Evolutionary conservation across 2,113 vertebrate genomes (phyloP).

Genomic region (Cynopterus brachyotis): DNA sequence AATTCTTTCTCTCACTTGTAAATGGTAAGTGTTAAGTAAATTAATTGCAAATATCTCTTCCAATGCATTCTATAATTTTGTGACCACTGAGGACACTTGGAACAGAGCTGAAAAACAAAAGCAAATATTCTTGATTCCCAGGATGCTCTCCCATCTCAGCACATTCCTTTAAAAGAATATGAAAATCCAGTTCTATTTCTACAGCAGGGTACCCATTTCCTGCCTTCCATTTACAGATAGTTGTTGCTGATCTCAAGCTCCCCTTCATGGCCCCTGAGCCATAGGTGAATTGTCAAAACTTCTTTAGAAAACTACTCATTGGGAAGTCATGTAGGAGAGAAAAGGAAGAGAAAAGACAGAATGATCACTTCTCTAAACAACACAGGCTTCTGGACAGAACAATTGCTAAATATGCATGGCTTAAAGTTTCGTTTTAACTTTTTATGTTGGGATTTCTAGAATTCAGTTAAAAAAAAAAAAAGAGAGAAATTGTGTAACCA

Average conservation of each 20-base stretch:
- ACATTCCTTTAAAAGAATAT: neutral
- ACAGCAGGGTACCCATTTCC: neutral
- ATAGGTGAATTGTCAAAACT: neutral
- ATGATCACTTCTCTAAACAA: neutral
- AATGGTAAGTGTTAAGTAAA: neutral
- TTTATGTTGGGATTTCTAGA: slow-evolving; percentile 33
- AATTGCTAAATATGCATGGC: neutral
- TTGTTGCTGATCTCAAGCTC: neutral
- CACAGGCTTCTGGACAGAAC: neutral
- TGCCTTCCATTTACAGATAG: neutral
- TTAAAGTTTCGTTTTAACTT: slow-evolving; percentile 56
- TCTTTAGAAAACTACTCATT: neutral
- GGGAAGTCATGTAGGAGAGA: neutral
- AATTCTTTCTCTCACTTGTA: neutral
- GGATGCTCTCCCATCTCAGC: neutral
- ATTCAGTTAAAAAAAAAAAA: neutral
- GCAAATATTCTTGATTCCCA: neutral
- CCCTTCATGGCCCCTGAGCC: neutral
- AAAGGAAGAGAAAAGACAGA: neutral
- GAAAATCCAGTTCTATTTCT: neutral
- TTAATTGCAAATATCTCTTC: neutral
- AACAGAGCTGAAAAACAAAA: neutral
- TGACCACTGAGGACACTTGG: neutral
- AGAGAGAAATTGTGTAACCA: slow-evolving; percentile 41
- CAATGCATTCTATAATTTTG: neutral